Percentiles rank a stretch among this genome's conserved stretches.
Evolutionary conservation across 1,140 invertebrate species (phyloP).

Genomic region (Drosophila kepulauana): DNA sequence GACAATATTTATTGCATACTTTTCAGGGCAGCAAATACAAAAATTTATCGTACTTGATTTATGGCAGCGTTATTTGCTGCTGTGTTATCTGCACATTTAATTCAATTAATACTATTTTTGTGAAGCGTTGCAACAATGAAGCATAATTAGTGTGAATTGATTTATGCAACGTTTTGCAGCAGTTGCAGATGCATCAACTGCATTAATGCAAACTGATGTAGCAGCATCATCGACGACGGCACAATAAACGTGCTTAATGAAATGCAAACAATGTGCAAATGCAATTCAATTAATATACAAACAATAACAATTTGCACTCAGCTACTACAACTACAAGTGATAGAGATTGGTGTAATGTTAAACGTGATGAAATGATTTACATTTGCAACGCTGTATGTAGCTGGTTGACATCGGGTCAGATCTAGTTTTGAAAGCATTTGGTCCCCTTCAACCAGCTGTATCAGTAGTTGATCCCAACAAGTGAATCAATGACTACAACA

Average conservation of each 20-base stretch:
- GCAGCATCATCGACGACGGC: neutral
- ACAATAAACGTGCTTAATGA: constrained; percentile 66
- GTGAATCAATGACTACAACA: constrained; percentile 11
- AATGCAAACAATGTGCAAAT: constrained; percentile 61
- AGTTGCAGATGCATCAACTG: neutral
- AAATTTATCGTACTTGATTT: constrained; percentile 35
- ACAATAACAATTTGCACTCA: constrained; percentile 20
- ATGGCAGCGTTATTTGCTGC: constrained; percentile 10
- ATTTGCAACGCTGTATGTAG: constrained; percentile 83
- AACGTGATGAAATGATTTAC: constrained; percentile 4
- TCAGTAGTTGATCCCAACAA: constrained; percentile 80
- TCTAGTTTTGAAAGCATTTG: constrained; percentile 78
- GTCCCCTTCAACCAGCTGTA: constrained; percentile 85
- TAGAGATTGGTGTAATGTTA: neutral
- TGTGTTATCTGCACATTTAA: constrained; percentile 45
- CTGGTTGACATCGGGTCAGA: constrained; percentile 85
- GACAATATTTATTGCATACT: constrained; percentile 14
- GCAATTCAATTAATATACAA: constrained; percentile 52
- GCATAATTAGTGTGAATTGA: constrained; percentile 74
- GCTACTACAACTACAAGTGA: neutral
- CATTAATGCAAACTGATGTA: constrained; percentile 31
- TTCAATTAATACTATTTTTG: constrained; percentile 67
- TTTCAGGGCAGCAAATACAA: constrained; percentile 1
- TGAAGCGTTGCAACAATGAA: constrained; percentile 57
- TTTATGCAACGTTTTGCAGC: constrained; percentile 51